These are phyloP conservation scores for Coremacera marginata DNA, from an alignment of 2,888 invertebrate genomes.

Conservation along the genomic window DNA sequence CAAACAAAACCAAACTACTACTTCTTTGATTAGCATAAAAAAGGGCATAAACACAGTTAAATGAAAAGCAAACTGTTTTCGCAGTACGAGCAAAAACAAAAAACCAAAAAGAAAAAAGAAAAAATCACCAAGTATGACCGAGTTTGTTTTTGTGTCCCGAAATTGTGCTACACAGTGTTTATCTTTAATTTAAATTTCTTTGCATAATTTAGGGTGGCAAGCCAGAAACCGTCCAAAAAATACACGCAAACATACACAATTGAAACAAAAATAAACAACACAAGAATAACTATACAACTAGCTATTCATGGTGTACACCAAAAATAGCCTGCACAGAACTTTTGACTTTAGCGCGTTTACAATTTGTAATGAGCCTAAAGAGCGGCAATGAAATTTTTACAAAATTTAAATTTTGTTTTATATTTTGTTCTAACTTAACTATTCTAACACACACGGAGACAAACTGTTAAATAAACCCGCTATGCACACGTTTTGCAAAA, in stretches of 20 bases:
- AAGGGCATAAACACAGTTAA: too few species aligned
- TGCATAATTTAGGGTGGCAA: conserved; percentile 44
- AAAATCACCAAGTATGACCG: not conserved
- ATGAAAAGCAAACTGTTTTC: too few species aligned
- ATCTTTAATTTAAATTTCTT: conserved; percentile 46
- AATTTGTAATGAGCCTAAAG: conserved; percentile 29
- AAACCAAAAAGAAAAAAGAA: too few species aligned
- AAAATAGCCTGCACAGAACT: not conserved
- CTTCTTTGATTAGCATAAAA: too few species aligned
- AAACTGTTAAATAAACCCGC: not conserved
- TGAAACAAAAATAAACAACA: too few species aligned
- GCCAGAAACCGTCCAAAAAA: not conserved
- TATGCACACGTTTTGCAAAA: conserved; percentile 15
- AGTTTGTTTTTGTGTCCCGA: not conserved
- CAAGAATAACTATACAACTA: too few species aligned
- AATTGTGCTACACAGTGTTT: conserved; percentile 28
- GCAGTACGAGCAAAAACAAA: too few species aligned
- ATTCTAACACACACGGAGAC: not conserved
- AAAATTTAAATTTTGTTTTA: not conserved
- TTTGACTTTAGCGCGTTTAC: not conserved
- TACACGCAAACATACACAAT: too few species aligned
- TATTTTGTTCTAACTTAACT: not conserved
- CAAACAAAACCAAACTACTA: too few species aligned
- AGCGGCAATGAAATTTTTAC: conserved; percentile 26
- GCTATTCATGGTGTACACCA: conserved; percentile 10